These are phyloP conservation scores for Eustalomyia histrio DNA, from an alignment of 2,888 invertebrate genomes.

Conservation along the genomic window DNA sequence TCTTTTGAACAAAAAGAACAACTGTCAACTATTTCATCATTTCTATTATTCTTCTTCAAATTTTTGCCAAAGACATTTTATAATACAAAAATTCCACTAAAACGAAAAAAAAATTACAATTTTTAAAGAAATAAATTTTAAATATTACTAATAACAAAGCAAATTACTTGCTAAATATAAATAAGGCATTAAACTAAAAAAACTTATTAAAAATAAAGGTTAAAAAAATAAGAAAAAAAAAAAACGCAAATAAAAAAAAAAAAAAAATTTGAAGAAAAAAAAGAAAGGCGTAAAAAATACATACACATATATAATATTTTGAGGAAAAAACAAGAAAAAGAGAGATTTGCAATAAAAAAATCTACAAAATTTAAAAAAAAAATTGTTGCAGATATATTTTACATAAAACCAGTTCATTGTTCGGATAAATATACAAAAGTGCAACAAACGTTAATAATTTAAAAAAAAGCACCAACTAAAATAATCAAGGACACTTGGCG, in stretches of 20 bases:
- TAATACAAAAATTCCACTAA: constrained; percentile 52
- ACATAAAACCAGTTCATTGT: constrained; percentile 31
- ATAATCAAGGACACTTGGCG: constrained; percentile 61
- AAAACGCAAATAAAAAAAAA: constrained; percentile 1
- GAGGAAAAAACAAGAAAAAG: constrained; percentile 30
- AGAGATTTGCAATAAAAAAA: constrained; percentile 26
- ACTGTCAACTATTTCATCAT: constrained; percentile 58
- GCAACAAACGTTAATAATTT: constrained; percentile 34
- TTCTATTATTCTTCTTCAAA: constrained; percentile 55
- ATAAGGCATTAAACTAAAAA: constrained; percentile 5
- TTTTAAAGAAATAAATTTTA: constrained; percentile 31
- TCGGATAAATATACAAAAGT: constrained; percentile 32
- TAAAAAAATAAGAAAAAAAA: constrained; percentile 23
- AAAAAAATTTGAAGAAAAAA: constrained; percentile 30
- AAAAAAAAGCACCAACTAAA: constrained; percentile 20
- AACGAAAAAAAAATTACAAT: constrained; percentile 45
- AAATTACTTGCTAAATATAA: constrained; percentile 21
- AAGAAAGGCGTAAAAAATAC: constrained; percentile 61
- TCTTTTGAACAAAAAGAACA: constrained; percentile 23
- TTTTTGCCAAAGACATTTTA: constrained; percentile 55
- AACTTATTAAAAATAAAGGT: constrained; percentile 38
- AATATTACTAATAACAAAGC: constrained; percentile 19
- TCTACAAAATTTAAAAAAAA: constrained; percentile 1
- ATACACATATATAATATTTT: constrained; percentile 45
- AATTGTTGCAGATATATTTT: not conserved